phyloP scores from a whole-genome alignment of 2,113 vertebrate genomes.

The Fulmarus glacialis region DNA sequence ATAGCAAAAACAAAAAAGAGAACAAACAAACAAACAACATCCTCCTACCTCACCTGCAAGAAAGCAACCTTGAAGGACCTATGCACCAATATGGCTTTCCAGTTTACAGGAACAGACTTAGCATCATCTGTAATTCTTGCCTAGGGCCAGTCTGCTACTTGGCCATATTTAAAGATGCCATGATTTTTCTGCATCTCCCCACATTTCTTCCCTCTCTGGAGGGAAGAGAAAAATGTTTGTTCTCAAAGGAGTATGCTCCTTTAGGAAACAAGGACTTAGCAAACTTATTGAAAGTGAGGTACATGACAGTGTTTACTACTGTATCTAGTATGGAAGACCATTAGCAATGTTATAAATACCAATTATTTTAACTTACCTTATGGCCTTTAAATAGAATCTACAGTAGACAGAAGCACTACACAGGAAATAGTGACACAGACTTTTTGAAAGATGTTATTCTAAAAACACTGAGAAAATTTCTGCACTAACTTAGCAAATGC shows the following conservation, averaged over 20 bases:
- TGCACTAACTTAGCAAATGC: not conserved
- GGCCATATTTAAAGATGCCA: not conserved
- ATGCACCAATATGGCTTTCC: not conserved
- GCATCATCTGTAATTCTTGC: not conserved
- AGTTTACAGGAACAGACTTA: not conserved
- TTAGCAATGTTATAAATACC: not conserved
- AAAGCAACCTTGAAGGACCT: not conserved
- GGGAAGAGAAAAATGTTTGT: not conserved
- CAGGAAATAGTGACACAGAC: not conserved
- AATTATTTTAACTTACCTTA: not conserved
- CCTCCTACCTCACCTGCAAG: fast-evolving
- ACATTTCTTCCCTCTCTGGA: not conserved
- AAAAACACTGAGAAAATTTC: not conserved
- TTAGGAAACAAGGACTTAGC: not conserved
- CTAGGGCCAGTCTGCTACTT: not conserved
- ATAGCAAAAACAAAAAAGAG: not conserved
- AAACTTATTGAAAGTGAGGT: not conserved
- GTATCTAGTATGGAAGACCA: not conserved
- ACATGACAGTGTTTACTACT: not conserved
- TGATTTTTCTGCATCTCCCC: not conserved
- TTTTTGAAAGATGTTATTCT: not conserved
- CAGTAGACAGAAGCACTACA: not conserved
- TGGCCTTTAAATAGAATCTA: not conserved
- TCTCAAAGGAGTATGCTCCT: not conserved
- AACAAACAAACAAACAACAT: not conserved